Base-by-base conservation (phyloP, 2,113 vertebrate species). In the Tragulus kanchil region DNA sequence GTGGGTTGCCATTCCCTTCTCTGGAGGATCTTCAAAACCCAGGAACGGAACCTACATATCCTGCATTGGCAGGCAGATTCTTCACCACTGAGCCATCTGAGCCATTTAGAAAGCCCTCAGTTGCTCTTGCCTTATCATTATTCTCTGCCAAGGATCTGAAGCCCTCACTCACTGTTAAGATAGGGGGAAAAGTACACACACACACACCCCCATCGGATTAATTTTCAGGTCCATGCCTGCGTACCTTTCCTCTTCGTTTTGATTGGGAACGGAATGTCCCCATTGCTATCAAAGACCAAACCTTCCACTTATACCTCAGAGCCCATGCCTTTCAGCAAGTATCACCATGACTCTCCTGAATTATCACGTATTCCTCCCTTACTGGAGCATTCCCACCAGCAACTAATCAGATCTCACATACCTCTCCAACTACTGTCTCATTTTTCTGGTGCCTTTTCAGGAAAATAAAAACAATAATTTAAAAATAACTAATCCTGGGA, bases 401-500 rank as follows among this genome's bases (percentile, higher is more conserved):
- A 50, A 50, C 61, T n/a, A 82, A 82, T 64, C 21, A 21, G n/a
- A 83, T 26, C 69, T 86, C 69, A 36, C 25, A 75, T 54, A 62
- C 14, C 50, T n/a, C 16, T 91, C 56, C 45, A 67, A 52, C 48
- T 73, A 84, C 56, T 59, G 15, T 9, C n/a, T n/a, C 26, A 69
- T 85, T 85, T 73, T 62, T 85, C 16, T 36, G 45, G 26, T 85
- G 28, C 42, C 64, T 65, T 85, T 87, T 95, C 52, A 94, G 64
- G 48, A 79, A 88, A 88, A 93, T 56, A 75, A 94, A 75, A 67
- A 82, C 10, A 71, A 50, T 28, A 65, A 56, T 78, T 94, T 45
- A 36, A 92, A 93, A 94, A 82, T 17, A 92, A 14, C 67, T 71
- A 9, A 4, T 50, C 21, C 28, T 79, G 13, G 50, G 77, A 56